Percentiles rank a stretch among this genome's conserved stretches.
Evolutionary conservation across 2,888 invertebrate genomes (phyloP).

Genomic region (Caenorhabditis doughertyi): DNA sequence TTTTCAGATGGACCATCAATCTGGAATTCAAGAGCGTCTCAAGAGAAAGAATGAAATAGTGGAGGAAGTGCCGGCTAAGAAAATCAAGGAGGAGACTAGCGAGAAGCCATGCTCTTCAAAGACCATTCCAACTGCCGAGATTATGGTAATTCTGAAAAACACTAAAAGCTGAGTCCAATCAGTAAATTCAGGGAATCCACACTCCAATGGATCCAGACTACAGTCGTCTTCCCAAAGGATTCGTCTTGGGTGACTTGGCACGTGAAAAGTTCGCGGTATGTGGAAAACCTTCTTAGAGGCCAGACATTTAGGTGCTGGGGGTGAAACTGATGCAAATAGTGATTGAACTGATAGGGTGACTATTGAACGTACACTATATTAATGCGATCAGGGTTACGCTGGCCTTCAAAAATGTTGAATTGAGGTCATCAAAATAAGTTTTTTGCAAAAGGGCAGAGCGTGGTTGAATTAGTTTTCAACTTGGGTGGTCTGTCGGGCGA

Average conservation of each 20-base stretch:
- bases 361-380: background rate
- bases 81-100: background rate
- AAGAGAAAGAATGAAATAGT: constrained; percentile 8
- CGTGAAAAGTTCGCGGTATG: constrained; percentile 44
- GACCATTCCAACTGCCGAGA: constrained; percentile 14
- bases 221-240: constrained; percentile 38
- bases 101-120: constrained; percentile 6
- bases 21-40: background rate
- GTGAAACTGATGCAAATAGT: background rate
- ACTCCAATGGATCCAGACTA: constrained; percentile 34
- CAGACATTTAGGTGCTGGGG: background rate
- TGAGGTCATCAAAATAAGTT: background rate
- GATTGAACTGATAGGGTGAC: background rate
- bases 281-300: background rate
- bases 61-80: background rate
- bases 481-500: constrained; percentile 1
- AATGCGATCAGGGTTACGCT: background rate
- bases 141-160: constrained; percentile 4
- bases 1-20: constrained; percentile 12
- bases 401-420: background rate
- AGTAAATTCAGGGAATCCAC: constrained; percentile 22
- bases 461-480: background rate
- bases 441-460: background rate
- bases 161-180: background rate
- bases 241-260: constrained; percentile 36